Percentiles rank a stretch among this genome's conserved stretches.
These are phyloP conservation scores for Proteles cristata DNA, from an alignment of 2,113 vertebrate genomes.

Conservation along the genomic window DNA sequence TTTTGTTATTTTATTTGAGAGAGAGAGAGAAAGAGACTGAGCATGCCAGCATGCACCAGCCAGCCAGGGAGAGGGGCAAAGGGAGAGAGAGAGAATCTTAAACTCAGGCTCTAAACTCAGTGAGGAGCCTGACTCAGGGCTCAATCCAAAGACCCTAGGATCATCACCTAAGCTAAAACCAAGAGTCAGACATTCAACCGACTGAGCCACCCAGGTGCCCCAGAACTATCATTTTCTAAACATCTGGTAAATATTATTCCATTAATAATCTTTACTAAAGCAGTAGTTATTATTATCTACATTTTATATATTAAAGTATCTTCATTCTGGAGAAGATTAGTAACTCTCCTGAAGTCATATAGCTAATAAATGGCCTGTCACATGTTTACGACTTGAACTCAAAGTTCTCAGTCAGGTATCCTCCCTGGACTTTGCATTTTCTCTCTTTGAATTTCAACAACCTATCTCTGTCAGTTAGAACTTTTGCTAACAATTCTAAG, in stretches of 20 bases:
- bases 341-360: not conserved
- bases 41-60: no score
- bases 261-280: not conserved
- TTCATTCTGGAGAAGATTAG: not conserved
- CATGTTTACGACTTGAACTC: not conserved
- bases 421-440: constrained; percentile 26
- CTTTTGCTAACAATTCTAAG: not conserved
- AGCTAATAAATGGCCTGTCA: not conserved
- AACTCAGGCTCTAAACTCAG: no score
- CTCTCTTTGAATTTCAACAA: not conserved
- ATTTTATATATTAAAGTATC: not conserved
- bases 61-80: no score
- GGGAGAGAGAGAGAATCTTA: no score
- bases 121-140: no score
- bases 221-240: not conserved
- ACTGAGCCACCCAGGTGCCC: no score
- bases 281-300: not conserved
- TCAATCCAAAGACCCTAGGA: no score
- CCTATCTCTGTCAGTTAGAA: not conserved
- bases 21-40: no score
- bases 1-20: no score
- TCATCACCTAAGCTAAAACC: no score
- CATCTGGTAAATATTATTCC: not conserved
- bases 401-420: not conserved
- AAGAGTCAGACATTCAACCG: no score